Evolutionary conservation across 2,797 vertebrate species (phyloP), one percentile per base, ranked within the genome.

Genomic region (Numenius phaeopus): DNA sequence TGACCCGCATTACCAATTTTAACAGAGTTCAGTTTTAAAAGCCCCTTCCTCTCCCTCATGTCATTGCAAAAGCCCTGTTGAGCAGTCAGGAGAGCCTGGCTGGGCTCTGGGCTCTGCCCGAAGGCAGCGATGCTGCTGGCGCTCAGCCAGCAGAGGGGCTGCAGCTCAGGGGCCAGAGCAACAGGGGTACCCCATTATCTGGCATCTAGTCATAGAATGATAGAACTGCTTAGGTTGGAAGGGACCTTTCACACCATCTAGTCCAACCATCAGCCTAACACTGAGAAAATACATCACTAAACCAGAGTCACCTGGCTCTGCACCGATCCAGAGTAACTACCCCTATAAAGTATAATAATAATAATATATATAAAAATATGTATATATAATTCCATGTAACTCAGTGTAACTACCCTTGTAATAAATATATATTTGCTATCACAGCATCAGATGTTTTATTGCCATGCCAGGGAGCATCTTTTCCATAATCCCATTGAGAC

Each of bases 21-120:
- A 29, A 29, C 21, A 30, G 18, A n/a, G 49, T 26, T 23, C 20
- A 3, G 40, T 23, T 47, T 34, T 8, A 24, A 44, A 42, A 32
- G 11, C 30, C 1, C 10, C 6, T 17, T 8, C 3, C 14, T 4
- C 21, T 14, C 24, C 49, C 24, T 21, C 15, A 5, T 1, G 7
- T 14, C 44, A 2, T 5, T 10, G 11, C 30, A 37, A 9, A 64
- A 65, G 44, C 26, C 0, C 2, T 0, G 11, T 27, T 0, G 21
- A 40, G 65, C 8, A 11, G 29, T 3, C 5, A 22, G 32, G 5
- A 2, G 65, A n/a, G 40, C n/a, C 2, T 3, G 2, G 34, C 40
- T 3, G 75, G 40, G 65, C 8, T 39, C 61, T 19, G 50, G 4
- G 22, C 34, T 12, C 10, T 17, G 81, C 82, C 42, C 3, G 19